phyloP scores from a whole-genome alignment of 2,888 invertebrate genomes.

The Cataglyphis rosenhaueri region DNA sequence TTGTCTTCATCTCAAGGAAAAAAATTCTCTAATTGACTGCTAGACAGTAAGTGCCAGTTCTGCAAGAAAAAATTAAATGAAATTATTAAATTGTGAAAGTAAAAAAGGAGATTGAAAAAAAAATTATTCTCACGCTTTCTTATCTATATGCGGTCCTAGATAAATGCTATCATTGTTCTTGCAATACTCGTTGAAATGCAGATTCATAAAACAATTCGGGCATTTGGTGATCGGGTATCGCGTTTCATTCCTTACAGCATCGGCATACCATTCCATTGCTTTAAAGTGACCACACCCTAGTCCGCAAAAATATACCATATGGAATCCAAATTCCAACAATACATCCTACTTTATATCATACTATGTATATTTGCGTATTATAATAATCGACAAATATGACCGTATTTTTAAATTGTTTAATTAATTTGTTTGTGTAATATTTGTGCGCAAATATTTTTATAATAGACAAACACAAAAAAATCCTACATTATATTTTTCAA shows the following conservation, averaged over 20 bases:
- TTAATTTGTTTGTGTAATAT: not conserved
- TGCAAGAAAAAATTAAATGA: not conserved
- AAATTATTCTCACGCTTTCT: not conserved
- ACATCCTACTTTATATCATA: not conserved
- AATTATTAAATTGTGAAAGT: not conserved
- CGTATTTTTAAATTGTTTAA: conserved; percentile 1
- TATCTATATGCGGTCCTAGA: not conserved
- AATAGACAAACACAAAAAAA: not conserved
- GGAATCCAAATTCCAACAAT: not conserved
- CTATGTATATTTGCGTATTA: not conserved
- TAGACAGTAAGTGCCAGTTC: not conserved
- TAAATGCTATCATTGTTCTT: not conserved
- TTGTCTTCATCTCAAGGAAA: not conserved
- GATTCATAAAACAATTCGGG: not conserved
- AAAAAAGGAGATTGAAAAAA: not conserved
- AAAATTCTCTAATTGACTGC: not conserved
- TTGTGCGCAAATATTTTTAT: not conserved
- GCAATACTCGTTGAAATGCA: not conserved
- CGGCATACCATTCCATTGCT: not conserved
- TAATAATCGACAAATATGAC: not conserved
- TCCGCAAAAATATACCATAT: not conserved
- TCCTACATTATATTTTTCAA: not conserved
- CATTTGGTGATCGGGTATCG: not conserved
- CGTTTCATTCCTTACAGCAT: not conserved
- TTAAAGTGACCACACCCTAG: not conserved